These are phyloP conservation scores for Pangasius mekongensis DNA, from an alignment of 2,797 vertebrate genomes.

Conservation along the genomic window DNA sequence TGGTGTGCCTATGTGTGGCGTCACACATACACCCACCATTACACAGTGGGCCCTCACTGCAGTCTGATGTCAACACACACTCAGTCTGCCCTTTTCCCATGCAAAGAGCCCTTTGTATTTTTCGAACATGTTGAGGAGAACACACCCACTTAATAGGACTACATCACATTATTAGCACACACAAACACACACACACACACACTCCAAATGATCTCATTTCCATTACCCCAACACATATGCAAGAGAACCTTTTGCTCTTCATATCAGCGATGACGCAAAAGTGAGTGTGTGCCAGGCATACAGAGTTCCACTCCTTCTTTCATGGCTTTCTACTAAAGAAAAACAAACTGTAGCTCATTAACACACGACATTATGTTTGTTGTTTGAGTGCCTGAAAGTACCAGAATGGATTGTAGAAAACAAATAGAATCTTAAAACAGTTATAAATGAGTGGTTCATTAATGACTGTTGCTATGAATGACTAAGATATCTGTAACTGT, in stretches of 20 bases:
- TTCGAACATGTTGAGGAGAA: conserved; percentile 47
- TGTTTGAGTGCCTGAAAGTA: neutral
- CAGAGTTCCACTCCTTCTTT: neutral
- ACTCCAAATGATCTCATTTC: conserved; percentile 46
- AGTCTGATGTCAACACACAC: conserved; percentile 49
- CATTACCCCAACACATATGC: conserved; percentile 17
- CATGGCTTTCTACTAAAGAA: neutral
- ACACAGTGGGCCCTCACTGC: conserved; percentile 19
- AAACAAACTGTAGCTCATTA: neutral
- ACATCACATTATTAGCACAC: conserved; percentile 57
- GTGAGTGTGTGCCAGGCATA: conserved; percentile 3
- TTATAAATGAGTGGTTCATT: neutral
- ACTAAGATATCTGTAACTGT: neutral
- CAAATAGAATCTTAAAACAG: neutral
- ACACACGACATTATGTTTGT: neutral
- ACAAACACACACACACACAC: conserved; percentile 8
- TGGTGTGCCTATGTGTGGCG: conserved; percentile 56
- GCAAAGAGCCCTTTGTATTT: conserved; percentile 66
- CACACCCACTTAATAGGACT: conserved; percentile 59
- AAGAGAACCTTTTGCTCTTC: conserved; percentile 21
- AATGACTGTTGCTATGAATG: neutral
- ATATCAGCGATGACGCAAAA: conserved; percentile 33
- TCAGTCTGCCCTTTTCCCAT: conserved; percentile 37
- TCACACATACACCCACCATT: conserved; percentile 45
- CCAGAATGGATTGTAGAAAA: neutral